Evolutionary conservation across 2,888 invertebrate genomes (phyloP).

Genomic region (Hecatera dysodea): DNA sequence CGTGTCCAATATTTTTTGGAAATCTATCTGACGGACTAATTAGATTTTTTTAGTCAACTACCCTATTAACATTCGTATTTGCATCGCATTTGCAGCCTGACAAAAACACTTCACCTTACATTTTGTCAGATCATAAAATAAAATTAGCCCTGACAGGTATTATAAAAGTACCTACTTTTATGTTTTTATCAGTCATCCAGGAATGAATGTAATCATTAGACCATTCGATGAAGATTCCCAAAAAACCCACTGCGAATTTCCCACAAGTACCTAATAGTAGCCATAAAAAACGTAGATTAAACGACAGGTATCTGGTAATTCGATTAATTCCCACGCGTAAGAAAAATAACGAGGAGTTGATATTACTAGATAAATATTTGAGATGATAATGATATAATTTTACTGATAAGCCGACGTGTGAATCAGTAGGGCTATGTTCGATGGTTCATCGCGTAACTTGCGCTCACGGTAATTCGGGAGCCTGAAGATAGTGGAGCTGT

Average conservation of each 20-base stretch:
- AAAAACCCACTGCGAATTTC: conserved; percentile 49
- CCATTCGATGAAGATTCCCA: background rate
- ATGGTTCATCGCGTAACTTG: conserved; percentile 41
- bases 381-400: conserved; percentile 75
- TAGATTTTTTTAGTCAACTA: too few species aligned
- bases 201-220: background rate
- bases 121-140: too few species aligned
- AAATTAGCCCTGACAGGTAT: too few species aligned
- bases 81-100: too few species aligned
- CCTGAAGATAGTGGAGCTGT: background rate
- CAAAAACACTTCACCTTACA: too few species aligned
- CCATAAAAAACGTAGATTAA: conserved; percentile 48
- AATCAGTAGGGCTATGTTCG: conserved; percentile 63
- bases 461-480: conserved; percentile 9
- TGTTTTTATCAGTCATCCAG: background rate
- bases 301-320: conserved; percentile 57
- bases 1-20: too few species aligned
- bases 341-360: conserved; percentile 65
- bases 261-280: conserved; percentile 45
- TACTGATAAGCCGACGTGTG: conserved; percentile 69
- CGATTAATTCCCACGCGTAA: conserved; percentile 68
- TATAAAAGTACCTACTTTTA: too few species aligned
- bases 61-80: too few species aligned
- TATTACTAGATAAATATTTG: conserved; percentile 76
- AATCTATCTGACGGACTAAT: too few species aligned